phyloP scores from a whole-genome alignment of 2,113 vertebrate species.

The Otocyon megalotis region DNA sequence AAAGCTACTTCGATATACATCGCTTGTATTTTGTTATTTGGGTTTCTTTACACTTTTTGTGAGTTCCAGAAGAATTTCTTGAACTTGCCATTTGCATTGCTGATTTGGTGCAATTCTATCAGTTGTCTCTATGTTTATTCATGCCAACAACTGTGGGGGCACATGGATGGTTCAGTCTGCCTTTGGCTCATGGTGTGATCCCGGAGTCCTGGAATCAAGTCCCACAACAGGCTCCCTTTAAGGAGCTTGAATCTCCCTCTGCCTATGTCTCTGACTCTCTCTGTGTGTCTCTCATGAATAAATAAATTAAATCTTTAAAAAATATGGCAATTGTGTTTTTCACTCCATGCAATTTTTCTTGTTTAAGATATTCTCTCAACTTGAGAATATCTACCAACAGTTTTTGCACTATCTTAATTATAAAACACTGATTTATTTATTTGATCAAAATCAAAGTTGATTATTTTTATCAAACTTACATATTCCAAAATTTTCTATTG shows the following conservation, averaged over 20 bases:
- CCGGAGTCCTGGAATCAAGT: no score
- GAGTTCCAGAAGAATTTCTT: not conserved
- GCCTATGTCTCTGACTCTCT: no score
- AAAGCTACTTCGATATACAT: not conserved
- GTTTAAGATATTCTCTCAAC: not conserved
- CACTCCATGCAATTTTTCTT: not conserved
- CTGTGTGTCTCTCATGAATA: no score
- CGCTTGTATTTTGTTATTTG: not conserved
- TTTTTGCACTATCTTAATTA: not conserved
- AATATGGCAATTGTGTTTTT: not conserved
- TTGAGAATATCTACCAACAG: no score
- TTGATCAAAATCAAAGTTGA: not conserved
- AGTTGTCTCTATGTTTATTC: not conserved
- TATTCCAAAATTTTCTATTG: not conserved
- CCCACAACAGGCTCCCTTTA: no score
- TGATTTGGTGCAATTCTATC: not conserved
- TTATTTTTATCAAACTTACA: not conserved
- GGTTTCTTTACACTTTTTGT: not conserved
- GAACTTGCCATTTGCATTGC: not conserved
- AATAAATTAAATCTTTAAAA: no score
- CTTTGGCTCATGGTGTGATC: no score
- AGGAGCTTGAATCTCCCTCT: no score
- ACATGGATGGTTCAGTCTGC: no score
- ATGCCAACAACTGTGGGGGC: no score
- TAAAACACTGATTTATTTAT: not conserved